Evolutionary conservation across 2,888 invertebrate species (phyloP).

Genomic region (Coenonympha arcania): DNA sequence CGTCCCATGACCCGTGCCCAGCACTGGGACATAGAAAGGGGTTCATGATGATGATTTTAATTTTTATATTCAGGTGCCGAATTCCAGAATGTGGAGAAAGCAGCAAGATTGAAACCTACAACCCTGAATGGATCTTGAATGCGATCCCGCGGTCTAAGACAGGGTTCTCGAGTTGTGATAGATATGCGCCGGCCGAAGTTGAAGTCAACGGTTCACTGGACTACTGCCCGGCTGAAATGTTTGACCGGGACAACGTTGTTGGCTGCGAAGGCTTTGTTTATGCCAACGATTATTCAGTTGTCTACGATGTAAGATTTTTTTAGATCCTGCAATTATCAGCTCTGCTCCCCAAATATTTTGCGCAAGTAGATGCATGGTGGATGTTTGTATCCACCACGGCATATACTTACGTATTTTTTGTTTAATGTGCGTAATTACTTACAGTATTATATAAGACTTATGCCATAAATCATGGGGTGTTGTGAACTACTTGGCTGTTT

Average conservation of each 20-base stretch:
- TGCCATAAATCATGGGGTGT: no score
- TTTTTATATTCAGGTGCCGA: conserved; percentile 44
- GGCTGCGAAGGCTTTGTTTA: conserved; percentile 32
- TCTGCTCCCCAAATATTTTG: no score
- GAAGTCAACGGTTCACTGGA: conserved; percentile 30
- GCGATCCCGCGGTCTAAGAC: conserved; percentile 45
- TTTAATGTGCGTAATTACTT: no score
- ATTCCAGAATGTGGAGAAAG: conserved; percentile 54
- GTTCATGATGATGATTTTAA: no score
- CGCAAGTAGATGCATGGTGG: no score
- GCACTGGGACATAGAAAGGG: no score
- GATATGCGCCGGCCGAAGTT: conserved; percentile 36
- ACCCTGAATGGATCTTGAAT: conserved; percentile 46
- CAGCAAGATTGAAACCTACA: conserved; percentile 28
- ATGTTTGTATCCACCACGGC: no score
- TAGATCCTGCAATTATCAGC: no score
- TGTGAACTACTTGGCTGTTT: no score
- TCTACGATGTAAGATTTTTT: conserved; percentile 32
- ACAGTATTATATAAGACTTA: no score
- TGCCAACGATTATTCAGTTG: conserved; percentile 31
- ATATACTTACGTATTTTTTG: no score
- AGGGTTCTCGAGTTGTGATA: conserved; percentile 52
- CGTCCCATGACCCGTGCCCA: no score
- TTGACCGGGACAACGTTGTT: conserved; percentile 28
- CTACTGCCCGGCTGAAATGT: conserved; percentile 44